These are phyloP conservation scores for Drosophila eugracilis DNA, from an alignment of 1,140 invertebrate species.

Conservation along the genomic window DNA sequence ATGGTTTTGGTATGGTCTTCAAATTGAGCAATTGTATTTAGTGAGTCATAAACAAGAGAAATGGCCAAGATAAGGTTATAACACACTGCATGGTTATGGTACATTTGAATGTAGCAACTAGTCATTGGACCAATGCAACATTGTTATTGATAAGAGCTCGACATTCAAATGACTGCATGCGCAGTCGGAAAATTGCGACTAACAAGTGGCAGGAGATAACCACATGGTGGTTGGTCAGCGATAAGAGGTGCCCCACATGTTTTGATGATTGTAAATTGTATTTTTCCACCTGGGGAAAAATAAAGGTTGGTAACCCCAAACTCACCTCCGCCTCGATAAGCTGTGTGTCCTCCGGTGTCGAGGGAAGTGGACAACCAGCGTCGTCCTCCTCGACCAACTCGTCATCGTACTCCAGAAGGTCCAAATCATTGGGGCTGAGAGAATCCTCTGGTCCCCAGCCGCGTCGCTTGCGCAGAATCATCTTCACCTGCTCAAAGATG, in stretches of 20 bases:
- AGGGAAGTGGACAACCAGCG: conserved; percentile 92
- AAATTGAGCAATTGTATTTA: conserved; percentile 30
- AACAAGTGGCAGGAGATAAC: conserved; percentile 41
- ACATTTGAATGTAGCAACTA: neutral
- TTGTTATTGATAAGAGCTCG: conserved; percentile 40
- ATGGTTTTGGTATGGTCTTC: neutral
- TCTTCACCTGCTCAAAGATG: conserved; percentile 79
- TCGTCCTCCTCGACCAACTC: conserved; percentile 90
- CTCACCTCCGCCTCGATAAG: conserved; percentile 90
- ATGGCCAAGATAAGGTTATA: conserved; percentile 27
- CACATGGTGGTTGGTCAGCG: conserved; percentile 46
- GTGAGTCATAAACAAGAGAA: conserved; percentile 14
- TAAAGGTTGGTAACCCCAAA: neutral
- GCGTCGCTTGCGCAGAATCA: conserved; percentile 80
- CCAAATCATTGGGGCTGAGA: conserved; percentile 70
- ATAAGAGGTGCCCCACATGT: conserved; percentile 31
- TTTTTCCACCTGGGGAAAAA: conserved; percentile 2
- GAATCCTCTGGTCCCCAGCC: conserved; percentile 77
- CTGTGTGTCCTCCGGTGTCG: conserved; percentile 94
- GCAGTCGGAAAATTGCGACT: conserved; percentile 25
- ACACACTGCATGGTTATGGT: conserved; percentile 3
- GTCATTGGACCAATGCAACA: conserved; percentile 5
- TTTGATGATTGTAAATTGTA: conserved; percentile 11
- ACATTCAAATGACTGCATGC: conserved; percentile 49
- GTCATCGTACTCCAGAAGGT: conserved; percentile 74